phyloP scores from a whole-genome alignment of 2,113 vertebrate species.

The Mesembrinibis cayennensis region DNA sequence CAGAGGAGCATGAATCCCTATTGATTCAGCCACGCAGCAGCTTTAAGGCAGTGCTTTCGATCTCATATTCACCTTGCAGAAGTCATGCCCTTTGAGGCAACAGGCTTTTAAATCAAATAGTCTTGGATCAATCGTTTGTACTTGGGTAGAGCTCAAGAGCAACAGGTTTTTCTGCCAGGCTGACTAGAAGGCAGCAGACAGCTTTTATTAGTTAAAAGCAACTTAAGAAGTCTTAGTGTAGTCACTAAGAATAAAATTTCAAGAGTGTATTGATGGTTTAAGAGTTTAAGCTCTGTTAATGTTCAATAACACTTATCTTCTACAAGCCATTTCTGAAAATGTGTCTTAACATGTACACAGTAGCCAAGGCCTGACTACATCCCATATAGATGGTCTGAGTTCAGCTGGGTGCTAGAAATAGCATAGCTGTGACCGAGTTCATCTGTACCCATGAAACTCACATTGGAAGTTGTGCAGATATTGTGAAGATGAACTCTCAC shows the following conservation, averaged over 20 bases:
- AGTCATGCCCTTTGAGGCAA: background rate
- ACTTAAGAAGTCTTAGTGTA: background rate
- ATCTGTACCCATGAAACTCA: background rate
- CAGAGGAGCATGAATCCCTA: background rate
- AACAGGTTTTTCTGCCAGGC: background rate
- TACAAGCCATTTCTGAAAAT: background rate
- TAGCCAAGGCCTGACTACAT: background rate
- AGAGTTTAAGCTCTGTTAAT: background rate
- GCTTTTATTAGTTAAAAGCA: background rate
- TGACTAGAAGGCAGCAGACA: background rate
- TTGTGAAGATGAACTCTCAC: background rate
- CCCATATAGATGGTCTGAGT: accelerated
- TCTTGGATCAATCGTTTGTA: background rate
- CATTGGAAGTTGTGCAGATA: background rate
- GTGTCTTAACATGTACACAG: background rate
- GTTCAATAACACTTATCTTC: background rate
- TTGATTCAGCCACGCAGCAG: accelerated
- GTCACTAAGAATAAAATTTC: background rate
- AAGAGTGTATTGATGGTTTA: background rate
- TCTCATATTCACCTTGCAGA: background rate
- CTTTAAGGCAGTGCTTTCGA: background rate
- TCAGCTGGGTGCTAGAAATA: background rate
- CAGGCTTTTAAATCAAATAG: background rate
- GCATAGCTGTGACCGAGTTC: background rate
- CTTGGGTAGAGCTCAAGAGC: background rate